Base-by-base conservation (phyloP, 2,888 invertebrate species). In the Polymixis lichenea region DNA sequence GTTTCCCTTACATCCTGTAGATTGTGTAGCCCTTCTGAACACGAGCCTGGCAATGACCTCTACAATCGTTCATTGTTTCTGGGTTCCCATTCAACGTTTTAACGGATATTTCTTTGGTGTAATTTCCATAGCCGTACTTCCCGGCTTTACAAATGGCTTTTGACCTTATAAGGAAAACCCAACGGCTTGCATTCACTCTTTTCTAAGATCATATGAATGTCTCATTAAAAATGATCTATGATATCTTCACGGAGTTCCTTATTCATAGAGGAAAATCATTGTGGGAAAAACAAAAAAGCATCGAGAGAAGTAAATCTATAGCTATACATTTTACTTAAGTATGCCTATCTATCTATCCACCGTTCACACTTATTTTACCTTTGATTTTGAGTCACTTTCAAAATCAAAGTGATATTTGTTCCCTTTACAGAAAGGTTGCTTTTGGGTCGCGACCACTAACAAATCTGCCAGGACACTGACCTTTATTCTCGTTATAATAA, bases 161-260 rank as follows among this genome's bases (percentile, higher is more conserved):
- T 58, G 43, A n/a, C 25, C 49, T 51, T 55, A 19, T 15, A 1
- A 46, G 22, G 19, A 32, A 62, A 28, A 55, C 28, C 38, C 19
- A 64, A 25, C 17, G 15, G 15, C 55, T 32, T 22, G 19, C 28
- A 64, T 70, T 70, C 25, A 55, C 43, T 55, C 22, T n/a, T 70
- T 61, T 69, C 60, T 70, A 7, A 46, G 28, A 32, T 60, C 19
- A 15, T 32, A 55, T 46, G 22, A 82, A 82, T 43, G 51, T 60
- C 51, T 69, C 70, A 83, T 83, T 82, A 55, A 32, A n/a, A 66
- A 77, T 83, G 55, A 82, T 71, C 0, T 56, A 83, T 51, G 51
- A 49, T 56, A 61, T 53, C 61, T 83, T 62, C 28, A 17, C 15
- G 2, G 43, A 58, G 67, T 78, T 80, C 72, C 79, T 60, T 53